Evolutionary conservation across 1,140 invertebrate genomes (phyloP), one percentile per base, ranked within the genome.

Genomic region (Dinoponera quadriceps): DNA sequence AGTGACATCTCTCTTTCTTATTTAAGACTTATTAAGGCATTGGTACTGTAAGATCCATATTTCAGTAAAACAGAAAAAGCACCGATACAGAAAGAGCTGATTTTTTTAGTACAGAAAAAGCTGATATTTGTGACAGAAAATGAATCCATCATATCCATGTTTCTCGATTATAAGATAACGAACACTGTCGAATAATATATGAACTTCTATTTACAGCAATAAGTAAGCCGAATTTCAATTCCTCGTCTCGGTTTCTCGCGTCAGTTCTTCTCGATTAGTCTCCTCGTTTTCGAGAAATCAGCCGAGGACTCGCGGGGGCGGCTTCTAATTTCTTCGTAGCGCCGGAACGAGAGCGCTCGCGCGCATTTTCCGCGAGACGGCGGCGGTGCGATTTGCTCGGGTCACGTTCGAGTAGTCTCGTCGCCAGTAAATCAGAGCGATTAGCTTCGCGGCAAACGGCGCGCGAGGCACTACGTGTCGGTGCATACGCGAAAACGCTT

Each of bases 401-500:
- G 33, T 60, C 59, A 57, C 49, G 49, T 69, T 78, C 74, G 3
- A 78, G 13, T 44, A 54, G 14, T 66, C 51, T 14, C 44, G n/a
- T 14, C 38, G 44, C 4, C 14, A 20, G 22, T 68, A 83, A 78
- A 69, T 83, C 54, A 18, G 48, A 51, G 18, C 27, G 62, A 83
- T 77, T 83, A 83, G 14, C 55, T 60, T 59, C 44, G 73, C 33
- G 27, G 49, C 11, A 18, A 57, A 16, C 16, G n/a, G 22, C 44
- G 20, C 71, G 9, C 33, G 51, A 29, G 18, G 4, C 55, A 18
- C 44, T 20, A 44, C n/a, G 72, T 62, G 60, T 62, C 29, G 29
- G 29, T 77, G 59, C 3, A 29, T 33, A 18, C 74, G 18, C 49
- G 22, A 78, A 78, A 71, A 44, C 55, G 14, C 20, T 78, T 80